Conservation (phyloP, 2,888 invertebrate genomes). For the Cataglyphis altisquamis region DNA sequence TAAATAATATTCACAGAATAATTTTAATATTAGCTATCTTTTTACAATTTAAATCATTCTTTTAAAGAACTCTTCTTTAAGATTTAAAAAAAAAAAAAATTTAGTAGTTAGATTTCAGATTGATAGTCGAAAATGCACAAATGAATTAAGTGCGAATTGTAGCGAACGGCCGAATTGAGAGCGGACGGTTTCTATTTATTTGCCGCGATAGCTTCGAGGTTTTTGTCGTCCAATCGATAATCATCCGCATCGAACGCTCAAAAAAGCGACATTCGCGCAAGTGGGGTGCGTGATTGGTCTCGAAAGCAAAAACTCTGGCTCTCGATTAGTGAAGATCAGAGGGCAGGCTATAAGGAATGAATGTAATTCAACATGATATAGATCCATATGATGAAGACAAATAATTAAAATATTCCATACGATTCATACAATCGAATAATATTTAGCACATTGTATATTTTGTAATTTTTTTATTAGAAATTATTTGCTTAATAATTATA, state of each 20-base stretch:
- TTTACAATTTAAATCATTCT: not conserved
- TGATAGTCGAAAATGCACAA: not conserved
- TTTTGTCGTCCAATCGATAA: slow-evolving; percentile 1
- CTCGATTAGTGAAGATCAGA: slow-evolving; percentile 11
- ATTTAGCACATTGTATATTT: not conserved
- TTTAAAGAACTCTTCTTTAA: not conserved
- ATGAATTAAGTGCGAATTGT: not conserved
- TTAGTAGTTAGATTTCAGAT: not conserved
- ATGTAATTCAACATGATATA: not conserved
- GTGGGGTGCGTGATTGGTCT: not conserved
- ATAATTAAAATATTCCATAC: not conserved
- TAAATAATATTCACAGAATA: not conserved
- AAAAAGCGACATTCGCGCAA: not conserved
- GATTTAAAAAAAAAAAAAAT: not conserved
- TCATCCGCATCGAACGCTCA: not conserved
- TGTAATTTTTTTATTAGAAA: not conserved
- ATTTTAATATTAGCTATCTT: not conserved
- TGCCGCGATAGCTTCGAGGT: not conserved
- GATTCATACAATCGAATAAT: not conserved
- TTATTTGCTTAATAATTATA: not conserved
- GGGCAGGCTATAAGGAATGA: not conserved
- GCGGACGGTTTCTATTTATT: not conserved
- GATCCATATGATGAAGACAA: not conserved
- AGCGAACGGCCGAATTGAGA: not conserved
- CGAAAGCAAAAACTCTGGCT: not conserved